Evolutionary conservation across 1,140 invertebrate species (phyloP).

Genomic region (Aphelenchoides avenae): DNA sequence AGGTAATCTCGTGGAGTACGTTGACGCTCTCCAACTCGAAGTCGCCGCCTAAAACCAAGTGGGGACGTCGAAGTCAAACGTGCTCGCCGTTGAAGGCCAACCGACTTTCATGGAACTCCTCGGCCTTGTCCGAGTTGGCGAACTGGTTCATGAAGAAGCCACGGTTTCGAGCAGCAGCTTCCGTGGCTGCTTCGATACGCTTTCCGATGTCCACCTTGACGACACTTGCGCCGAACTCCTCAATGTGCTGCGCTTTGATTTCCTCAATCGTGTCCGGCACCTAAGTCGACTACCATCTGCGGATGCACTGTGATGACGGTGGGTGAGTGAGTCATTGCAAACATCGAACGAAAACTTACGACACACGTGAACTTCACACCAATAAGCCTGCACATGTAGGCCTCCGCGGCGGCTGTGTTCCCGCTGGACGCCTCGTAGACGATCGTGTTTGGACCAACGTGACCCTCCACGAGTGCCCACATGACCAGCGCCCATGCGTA

Average conservation of each 20-base stretch:
- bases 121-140: conserved; percentile 33
- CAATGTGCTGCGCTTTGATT: too few relatives aligned
- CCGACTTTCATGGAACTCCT: conserved; percentile 42
- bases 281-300: too few relatives aligned
- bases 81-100: neutral
- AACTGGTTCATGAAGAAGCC: conserved; percentile 48
- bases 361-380: conserved; percentile 29
- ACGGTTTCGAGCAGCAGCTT: conserved; percentile 7
- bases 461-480: conserved; percentile 32
- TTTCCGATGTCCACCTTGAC: conserved; percentile 23
- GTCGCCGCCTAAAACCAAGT: too few relatives aligned
- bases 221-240: too few relatives aligned
- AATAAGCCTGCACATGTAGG: conserved; percentile 37
- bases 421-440: conserved; percentile 42
- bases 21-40: too few relatives aligned
- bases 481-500: conserved; percentile 42
- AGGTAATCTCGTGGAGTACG: too few relatives aligned
- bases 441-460: conserved; percentile 25
- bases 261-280: too few relatives aligned
- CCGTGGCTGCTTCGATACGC: conserved; percentile 11
- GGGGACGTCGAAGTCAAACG: too few relatives aligned
- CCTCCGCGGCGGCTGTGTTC: conserved; percentile 33
- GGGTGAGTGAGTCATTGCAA: too few relatives aligned
- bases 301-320: too few relatives aligned
- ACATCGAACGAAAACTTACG: too few relatives aligned